Conservation (phyloP, 53 echinoderm and acorn worm species). For the Echinarachnius parma region DNA sequence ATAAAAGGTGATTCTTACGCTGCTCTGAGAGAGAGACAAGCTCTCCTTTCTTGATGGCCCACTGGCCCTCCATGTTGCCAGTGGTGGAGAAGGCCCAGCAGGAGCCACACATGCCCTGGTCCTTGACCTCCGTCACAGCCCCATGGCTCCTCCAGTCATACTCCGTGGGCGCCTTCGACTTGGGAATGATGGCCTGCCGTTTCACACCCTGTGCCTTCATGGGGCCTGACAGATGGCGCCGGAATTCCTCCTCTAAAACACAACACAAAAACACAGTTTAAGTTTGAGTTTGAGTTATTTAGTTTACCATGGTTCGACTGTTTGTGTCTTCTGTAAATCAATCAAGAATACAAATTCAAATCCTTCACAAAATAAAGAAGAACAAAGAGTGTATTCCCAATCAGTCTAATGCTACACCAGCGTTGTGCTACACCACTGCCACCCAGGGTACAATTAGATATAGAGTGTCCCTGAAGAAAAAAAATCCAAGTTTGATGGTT, state of each 20-base stretch:
- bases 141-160: conserved; percentile 79
- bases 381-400: no score
- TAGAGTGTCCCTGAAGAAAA: no score
- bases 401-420: no score
- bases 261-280: background rate
- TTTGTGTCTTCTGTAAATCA: no score
- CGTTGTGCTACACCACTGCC: no score
- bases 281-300: background rate
- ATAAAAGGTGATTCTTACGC: no score
- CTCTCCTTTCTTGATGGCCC: conserved; percentile 74
- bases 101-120: conserved; percentile 91
- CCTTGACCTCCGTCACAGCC: conserved; percentile 86
- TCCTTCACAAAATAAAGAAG: no score
- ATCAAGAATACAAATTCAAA: no score
- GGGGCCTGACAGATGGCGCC: conserved; percentile 65
- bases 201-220: conserved; percentile 38
- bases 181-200: conserved; percentile 63
- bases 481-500: no score
- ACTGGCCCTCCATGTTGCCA: conserved; percentile 98
- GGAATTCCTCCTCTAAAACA: conserved; percentile 89
- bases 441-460: no score
- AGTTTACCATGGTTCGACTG: background rate
- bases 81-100: conserved; percentile 99
- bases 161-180: conserved; percentile 48
- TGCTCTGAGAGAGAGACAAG: conserved; percentile 91